Evolutionary conservation across 2,888 invertebrate species (phyloP).

Genomic region (Cryptus viduatorius): DNA sequence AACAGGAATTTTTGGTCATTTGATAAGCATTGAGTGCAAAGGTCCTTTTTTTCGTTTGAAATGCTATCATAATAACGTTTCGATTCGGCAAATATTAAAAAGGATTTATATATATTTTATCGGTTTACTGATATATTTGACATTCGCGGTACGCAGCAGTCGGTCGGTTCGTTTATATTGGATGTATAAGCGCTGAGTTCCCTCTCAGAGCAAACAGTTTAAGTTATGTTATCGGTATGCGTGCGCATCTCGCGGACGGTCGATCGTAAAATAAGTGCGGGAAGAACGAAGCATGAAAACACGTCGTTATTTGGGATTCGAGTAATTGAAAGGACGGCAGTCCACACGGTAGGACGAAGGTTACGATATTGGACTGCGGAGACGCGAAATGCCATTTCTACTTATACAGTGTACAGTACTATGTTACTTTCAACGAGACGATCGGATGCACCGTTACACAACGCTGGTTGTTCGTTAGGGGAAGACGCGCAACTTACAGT

Average conservation of each 20-base stretch:
- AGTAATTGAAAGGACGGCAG: conserved; percentile 16
- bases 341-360: conserved; percentile 3
- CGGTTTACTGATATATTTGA: neutral
- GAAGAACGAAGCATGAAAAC: neutral
- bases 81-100: neutral
- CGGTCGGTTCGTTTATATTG: neutral
- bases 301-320: conserved; percentile 15
- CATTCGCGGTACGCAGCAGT: neutral
- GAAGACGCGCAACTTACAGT: too few species aligned
- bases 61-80: neutral
- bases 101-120: conserved; percentile 8
- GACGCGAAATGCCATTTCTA: neutral
- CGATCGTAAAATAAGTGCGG: neutral
- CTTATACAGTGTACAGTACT: too few species aligned
- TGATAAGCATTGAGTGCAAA: neutral
- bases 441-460: too few species aligned
- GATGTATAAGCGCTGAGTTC: neutral
- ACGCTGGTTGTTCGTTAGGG: too few species aligned
- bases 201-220: neutral
- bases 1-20: conserved; percentile 5
- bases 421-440: too few species aligned
- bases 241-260: neutral
- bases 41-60: neutral
- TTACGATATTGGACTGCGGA: conserved; percentile 10
- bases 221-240: neutral